Evolutionary conservation across 2,113 vertebrate species (phyloP), one percentile per base, ranked within the genome.

Genomic region (Triplophysa dalaica): DNA sequence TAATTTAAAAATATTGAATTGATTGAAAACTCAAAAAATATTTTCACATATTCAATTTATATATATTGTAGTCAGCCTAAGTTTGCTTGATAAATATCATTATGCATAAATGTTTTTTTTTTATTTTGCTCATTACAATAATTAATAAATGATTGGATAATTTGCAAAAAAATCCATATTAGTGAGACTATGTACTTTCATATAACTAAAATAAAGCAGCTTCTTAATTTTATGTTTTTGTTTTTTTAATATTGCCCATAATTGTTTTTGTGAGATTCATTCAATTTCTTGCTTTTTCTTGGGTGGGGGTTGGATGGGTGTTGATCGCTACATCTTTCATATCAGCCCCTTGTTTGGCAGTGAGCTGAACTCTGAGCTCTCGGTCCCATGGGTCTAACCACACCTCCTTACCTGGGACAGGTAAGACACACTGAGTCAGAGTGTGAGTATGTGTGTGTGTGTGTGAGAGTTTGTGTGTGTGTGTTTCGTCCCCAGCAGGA

Each of bases 401-500:
- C 77, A 82, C 82, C 77, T 80, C 61, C 73, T 54, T 56, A 65
- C 75, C 80, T 61, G 61, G 29, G 52, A 67, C 52, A n/a, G 7
- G 50, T 52, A n/a, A n/a, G n/a, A 77, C 73, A 72, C 70, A 81
- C 48, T 2, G 26, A 50, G 67, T 29, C 14, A 43, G 70, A 45
- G n/a, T 26, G 61, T 52, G 48, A 60, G 33, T 64, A 19, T 43
- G 52, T 78, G 64, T 78, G 45, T 75, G 66, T 75, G 50, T 41
- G n/a, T n/a, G n/a, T n/a, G n/a, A n/a, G 65, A 83, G 81, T 81
- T 76, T 70, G 70, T 82, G 79, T 3, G 33, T 38, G 82, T 79
- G 78, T 81, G 78, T 88, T 90, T 91, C 75, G 90, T 90, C 88
- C 90, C 89, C 88, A 89, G 88, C 89, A 93, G 90, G 87, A 89